phyloP scores from a whole-genome alignment of 1,140 invertebrate genomes.

The Thaumetopoea pityocampa region DNA sequence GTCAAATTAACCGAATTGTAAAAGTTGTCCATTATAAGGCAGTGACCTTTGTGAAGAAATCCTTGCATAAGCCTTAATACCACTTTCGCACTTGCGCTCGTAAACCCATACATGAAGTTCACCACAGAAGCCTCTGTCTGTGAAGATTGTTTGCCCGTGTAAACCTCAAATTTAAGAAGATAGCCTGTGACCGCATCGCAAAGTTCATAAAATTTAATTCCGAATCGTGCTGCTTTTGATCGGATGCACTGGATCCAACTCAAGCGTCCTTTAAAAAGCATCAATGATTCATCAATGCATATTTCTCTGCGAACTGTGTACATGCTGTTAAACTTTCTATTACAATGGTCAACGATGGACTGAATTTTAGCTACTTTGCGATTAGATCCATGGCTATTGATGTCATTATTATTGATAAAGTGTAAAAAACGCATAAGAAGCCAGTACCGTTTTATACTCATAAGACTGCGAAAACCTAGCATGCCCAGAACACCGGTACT shows the following conservation, averaged over 20 bases:
- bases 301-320: conserved; percentile 17
- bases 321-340: conserved; percentile 21
- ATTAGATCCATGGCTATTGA: conserved; percentile 1
- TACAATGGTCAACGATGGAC: conserved; percentile 27
- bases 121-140: conserved; percentile 5
- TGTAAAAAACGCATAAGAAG: conserved; percentile 15
- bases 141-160: conserved; percentile 15
- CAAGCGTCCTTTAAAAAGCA: conserved; percentile 28
- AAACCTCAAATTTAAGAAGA: conserved; percentile 12
- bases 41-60: conserved; percentile 18
- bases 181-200: conserved; percentile 25
- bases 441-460: conserved; percentile 1
- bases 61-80: conserved; percentile 21
- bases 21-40: conserved; percentile 21
- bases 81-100: conserved; percentile 12
- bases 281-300: conserved; percentile 26
- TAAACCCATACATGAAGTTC: conserved; percentile 13
- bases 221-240: conserved; percentile 27
- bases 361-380: conserved; percentile 26
- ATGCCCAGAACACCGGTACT: not conserved
- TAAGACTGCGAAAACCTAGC: conserved; percentile 1
- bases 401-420: conserved; percentile 13
- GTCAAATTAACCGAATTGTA: conserved; percentile 17
- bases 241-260: conserved; percentile 25
- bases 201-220: conserved; percentile 29